Evolutionary conservation across 2,888 invertebrate species (phyloP), one percentile per base, ranked within the genome.

Genomic region (Augiades crinisus): DNA sequence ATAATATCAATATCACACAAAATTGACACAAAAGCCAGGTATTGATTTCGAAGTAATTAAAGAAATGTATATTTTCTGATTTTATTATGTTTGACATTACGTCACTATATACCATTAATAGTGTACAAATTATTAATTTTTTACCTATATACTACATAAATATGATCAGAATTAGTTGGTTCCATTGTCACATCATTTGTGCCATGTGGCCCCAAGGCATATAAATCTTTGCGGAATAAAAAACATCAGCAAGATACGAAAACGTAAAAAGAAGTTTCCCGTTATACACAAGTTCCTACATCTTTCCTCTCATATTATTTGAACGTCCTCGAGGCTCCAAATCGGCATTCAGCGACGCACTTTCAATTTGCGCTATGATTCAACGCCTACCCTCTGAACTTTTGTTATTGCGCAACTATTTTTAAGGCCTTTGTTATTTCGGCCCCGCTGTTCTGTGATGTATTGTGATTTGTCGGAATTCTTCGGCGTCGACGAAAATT

Each of bases 361-460:
- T 50, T 50, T 43, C 43, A 43, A 50, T 43, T 50, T 50, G 17
- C 50, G 34, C 43, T 33, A 41, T 49, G 50, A 43, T 50, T 22
- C 31, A 36, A 19, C 43, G 43, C 41, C 13, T 27, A 19, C 49
- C 50, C 50, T 43, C 50, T 16, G 33, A 49, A 49, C 40, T 49
- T 49, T 49, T 41, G 40, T 49, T 49, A 49, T 41, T 49, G 49
- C 33, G 38, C 49, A 34, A 49, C 49, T 49, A 49, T 49, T 49
- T 44, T 49, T 41, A 41, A 41, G 41, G 41, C 41, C 34, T 49
- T 49, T 41, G 49, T 49, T 49, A 34, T 41, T 49, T 30, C 46
- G 27, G 46, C 36, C 27, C 33, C 44, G 44, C 33, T 47, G 47
- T 24, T 40, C 40, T 41, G 40, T 33, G 33, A 49, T 41, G 49